Percentiles rank a stretch among this genome's conserved stretches.
These are phyloP conservation scores for Scaptomyza flava DNA, from an alignment of 2,888 invertebrate species.

Conservation along the genomic window DNA sequence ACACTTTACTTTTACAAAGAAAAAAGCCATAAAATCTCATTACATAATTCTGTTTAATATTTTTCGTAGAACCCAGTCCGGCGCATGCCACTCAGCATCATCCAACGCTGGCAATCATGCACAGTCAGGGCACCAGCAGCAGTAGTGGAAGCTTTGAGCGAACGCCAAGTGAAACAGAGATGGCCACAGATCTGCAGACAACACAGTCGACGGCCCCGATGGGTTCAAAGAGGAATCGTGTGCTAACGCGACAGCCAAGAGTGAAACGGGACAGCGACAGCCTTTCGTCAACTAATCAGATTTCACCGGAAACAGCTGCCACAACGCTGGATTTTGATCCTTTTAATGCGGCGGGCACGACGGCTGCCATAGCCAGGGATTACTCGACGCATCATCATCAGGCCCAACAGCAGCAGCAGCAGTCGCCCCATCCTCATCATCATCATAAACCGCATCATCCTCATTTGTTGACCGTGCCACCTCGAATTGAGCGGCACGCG, in stretches of 20 bases:
- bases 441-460: slow-evolving; percentile 72
- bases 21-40: slow-evolving; percentile 5
- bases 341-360: slow-evolving; percentile 71
- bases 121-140: slow-evolving; percentile 63
- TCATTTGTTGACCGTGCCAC: slow-evolving; percentile 85
- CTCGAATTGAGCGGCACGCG: slow-evolving; percentile 86
- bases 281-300: slow-evolving; percentile 81
- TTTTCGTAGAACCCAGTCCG: slow-evolving; percentile 66
- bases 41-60: not conserved
- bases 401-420: slow-evolving; percentile 36
- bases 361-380: slow-evolving; percentile 46
- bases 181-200: slow-evolving; percentile 44
- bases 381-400: slow-evolving; percentile 68
- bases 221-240: slow-evolving; percentile 87
- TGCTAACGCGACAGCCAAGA: slow-evolving; percentile 88
- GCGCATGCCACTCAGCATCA: slow-evolving; percentile 50
- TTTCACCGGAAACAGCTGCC: slow-evolving; percentile 80
- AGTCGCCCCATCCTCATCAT: slow-evolving; percentile 35
- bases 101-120: slow-evolving; percentile 56
- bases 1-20: slow-evolving; percentile 44
- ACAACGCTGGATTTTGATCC: slow-evolving; percentile 81
- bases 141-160: slow-evolving; percentile 61
- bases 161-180: slow-evolving; percentile 50
- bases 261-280: slow-evolving; percentile 88
- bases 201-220: slow-evolving; percentile 72